Percentiles rank a stretch among this genome's conserved stretches.
These are phyloP conservation scores for Heliconius sara DNA, from an alignment of 2,888 invertebrate species.

Conservation along the genomic window DNA sequence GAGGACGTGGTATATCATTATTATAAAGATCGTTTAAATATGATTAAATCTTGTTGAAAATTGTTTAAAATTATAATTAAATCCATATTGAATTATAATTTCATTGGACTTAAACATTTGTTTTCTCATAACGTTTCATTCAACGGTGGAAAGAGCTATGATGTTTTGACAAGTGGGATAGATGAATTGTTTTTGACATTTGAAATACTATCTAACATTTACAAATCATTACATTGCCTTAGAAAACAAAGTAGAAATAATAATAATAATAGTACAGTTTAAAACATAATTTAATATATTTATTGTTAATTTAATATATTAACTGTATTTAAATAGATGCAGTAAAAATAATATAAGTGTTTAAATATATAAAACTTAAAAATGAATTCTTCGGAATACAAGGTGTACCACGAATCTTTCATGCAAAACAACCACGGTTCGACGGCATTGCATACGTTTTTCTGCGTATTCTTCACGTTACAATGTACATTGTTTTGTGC, in stretches of 20 bases:
- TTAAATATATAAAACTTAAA: neutral
- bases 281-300: neutral
- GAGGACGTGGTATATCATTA: too few relatives aligned
- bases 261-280: neutral
- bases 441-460: slow-evolving; percentile 77
- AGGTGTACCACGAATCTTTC: slow-evolving; percentile 77
- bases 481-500: slow-evolving; percentile 65
- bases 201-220: neutral
- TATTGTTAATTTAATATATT: neutral
- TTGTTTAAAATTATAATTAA: too few relatives aligned
- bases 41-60: too few relatives aligned
- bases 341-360: neutral
- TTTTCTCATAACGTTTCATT: neutral
- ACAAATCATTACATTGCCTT: neutral
- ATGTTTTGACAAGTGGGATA: neutral
- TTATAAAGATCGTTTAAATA: too few relatives aligned
- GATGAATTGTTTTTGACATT: neutral
- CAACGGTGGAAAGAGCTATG: neutral
- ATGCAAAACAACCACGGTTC: slow-evolving; percentile 84
- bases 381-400: slow-evolving; percentile 74
- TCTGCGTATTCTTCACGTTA: slow-evolving; percentile 71
- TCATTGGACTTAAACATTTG: neutral
- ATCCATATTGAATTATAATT: too few relatives aligned
- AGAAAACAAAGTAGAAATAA: neutral
- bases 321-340: neutral